Evolutionary conservation across 2,888 invertebrate species (phyloP), one percentile per base, ranked within the genome.

Genomic region (Oxytorus armatus): DNA sequence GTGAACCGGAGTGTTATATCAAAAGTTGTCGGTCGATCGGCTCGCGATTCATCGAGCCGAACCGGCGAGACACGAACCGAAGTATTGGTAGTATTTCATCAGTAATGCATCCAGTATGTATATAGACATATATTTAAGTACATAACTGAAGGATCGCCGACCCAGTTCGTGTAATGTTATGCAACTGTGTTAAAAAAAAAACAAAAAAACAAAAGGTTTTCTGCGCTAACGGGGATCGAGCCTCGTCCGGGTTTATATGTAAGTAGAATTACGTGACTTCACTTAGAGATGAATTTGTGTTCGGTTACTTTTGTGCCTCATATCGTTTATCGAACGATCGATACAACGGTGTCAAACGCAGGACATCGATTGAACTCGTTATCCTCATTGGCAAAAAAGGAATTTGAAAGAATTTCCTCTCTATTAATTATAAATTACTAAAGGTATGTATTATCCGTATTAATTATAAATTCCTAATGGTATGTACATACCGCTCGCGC

Each of bases 101-200:
- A 33, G 33, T 10, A 3, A 55, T 33, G 16, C 29, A 18, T 33
- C 49, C 49, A 25, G 10, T 29, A 11, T 23, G 33, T 21, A 59
- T 25, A 33, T 61, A 53, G 53, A 23, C 16, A 18, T 72, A 42
- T 57, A 25, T 18, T 55, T 18, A 36, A 39, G 36, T 57, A 57
- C 18, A 57, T 57, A 3, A 49, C 49, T 49, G 18, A 21, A 39
- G 23, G 57, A 70, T 79, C 70, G 77, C 77, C 79, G 86, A 85
- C 86, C 88, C 79, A 87, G 73, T 86, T 86, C 81, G 81, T 82
- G 82, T 86, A 86, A 87, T 86, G 83, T 89, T 88, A 89, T 89
- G 89, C 86, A 89, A 88, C 82, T 80, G 86, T 88, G 87, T 82
- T 86, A 81, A 86, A 83, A 81, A 84, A 85, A 84, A 72, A 83